phyloP scores from a whole-genome alignment of 2,797 vertebrate genomes.

The Apodemus agrarius region DNA sequence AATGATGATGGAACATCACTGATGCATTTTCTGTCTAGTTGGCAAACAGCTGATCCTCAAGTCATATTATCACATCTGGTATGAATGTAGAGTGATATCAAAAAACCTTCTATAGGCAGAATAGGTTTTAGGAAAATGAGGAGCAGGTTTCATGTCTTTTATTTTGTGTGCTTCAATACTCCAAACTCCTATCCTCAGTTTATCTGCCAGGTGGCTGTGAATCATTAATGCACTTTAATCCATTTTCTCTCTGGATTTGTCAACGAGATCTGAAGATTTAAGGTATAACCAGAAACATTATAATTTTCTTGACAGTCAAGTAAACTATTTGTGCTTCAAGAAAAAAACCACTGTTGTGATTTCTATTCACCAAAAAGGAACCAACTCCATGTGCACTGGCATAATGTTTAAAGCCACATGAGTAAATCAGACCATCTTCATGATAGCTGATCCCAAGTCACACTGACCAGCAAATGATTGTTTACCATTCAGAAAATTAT shows the following conservation, averaged over 20 bases:
- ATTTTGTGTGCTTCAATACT: neutral
- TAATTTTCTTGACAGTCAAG: neutral
- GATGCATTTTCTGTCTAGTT: slow-evolving; percentile 28
- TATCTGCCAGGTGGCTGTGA: slow-evolving; percentile 52
- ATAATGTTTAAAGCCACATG: neutral
- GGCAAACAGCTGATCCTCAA: slow-evolving; percentile 43
- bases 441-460: neutral
- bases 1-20: slow-evolving; percentile 28
- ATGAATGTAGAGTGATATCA: slow-evolving; percentile 59
- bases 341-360: slow-evolving; percentile 30
- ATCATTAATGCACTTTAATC: slow-evolving; percentile 19
- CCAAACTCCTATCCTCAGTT: neutral
- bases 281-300: neutral
- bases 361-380: neutral
- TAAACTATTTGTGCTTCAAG: neutral
- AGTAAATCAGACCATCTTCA: neutral
- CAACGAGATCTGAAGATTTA: slow-evolving; percentile 44
- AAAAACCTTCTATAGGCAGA: slow-evolving; percentile 74
- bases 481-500: neutral
- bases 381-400: neutral
- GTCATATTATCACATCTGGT: slow-evolving; percentile 31
- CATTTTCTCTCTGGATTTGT: slow-evolving; percentile 13
- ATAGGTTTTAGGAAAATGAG: neutral
- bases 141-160: neutral
- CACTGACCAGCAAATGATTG: neutral